A percentile compares a stretch with the other conserved stretches of the same genome.
phyloP scores from a whole-genome alignment of 1,140 invertebrate genomes.

The Pseudomyrmex sp. region DNA sequence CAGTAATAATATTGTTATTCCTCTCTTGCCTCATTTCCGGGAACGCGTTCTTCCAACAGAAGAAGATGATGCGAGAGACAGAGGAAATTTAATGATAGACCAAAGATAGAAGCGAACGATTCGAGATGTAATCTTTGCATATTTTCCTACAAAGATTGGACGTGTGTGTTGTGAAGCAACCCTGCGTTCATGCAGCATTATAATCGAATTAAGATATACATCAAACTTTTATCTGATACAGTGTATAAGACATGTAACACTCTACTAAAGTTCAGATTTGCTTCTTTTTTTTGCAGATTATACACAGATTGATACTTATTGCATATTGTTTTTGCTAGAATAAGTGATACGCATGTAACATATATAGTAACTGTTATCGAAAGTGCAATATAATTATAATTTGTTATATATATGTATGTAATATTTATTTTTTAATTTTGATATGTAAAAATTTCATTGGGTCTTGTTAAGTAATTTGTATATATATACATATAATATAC shows the following conservation, averaged over 20 bases:
- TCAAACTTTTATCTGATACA: too few relatives aligned
- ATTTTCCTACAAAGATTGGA: constrained; percentile 68
- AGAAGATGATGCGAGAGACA: constrained; percentile 11
- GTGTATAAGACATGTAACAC: too few relatives aligned
- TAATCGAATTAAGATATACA: neutral
- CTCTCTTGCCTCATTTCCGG: constrained; percentile 29
- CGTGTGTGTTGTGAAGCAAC: constrained; percentile 43
- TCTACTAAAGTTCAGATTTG: too few relatives aligned
- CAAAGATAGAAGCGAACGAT: constrained; percentile 67
- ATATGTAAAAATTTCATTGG: neutral
- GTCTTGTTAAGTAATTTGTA: neutral
- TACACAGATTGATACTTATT: too few relatives aligned
- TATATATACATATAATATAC: constrained; percentile 48
- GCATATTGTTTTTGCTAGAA: too few relatives aligned
- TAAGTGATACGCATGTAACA: too few relatives aligned
- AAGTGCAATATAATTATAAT: neutral
- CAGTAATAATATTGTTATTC: constrained; percentile 52
- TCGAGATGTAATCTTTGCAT: constrained; percentile 67
- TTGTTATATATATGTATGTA: neutral
- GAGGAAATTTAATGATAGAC: constrained; percentile 62
- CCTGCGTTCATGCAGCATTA: constrained; percentile 58
- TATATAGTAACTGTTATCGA: neutral
- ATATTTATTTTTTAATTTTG: neutral
- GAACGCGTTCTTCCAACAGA: neutral
- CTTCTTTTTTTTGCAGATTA: too few relatives aligned